Conservation (phyloP, 2,797 vertebrate genomes). For the Novumbra hubbsi region DNA sequence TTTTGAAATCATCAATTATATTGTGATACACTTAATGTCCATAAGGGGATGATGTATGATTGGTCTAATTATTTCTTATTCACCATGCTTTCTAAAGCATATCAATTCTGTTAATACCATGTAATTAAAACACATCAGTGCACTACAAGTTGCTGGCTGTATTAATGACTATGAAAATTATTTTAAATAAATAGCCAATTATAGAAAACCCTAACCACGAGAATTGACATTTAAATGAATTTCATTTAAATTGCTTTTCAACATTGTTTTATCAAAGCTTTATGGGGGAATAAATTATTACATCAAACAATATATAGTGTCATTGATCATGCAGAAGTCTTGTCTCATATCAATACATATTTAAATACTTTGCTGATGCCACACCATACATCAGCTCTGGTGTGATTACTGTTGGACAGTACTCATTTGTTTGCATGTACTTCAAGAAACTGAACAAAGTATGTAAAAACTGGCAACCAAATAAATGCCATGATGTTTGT, state of each 20-base stretch:
- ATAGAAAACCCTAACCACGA: slow-evolving; percentile 99
- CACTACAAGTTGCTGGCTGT: slow-evolving; percentile 99
- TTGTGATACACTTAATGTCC: slow-evolving; percentile 85
- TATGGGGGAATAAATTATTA: slow-evolving; percentile 99
- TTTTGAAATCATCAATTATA: slow-evolving; percentile 84
- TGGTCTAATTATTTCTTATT: slow-evolving; percentile 99
- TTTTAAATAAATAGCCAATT: slow-evolving; percentile 99
- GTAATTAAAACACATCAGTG: slow-evolving; percentile 99
- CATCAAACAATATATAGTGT: slow-evolving; percentile 97
- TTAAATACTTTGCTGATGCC: slow-evolving; percentile 70
- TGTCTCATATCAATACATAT: slow-evolving; percentile 78
- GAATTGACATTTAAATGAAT: slow-evolving; percentile 99
- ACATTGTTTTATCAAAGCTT: slow-evolving; percentile 99
- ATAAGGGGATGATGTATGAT: slow-evolving; percentile 99
- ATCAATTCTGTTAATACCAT: slow-evolving; percentile 99
- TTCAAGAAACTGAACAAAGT: slow-evolving; percentile 40
- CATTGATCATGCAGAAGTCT: slow-evolving; percentile 94
- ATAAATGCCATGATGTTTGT: neutral
- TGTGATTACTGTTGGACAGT: slow-evolving; percentile 74
- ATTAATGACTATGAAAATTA: slow-evolving; percentile 99
- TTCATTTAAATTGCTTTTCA: slow-evolving; percentile 99
- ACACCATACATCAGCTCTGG: slow-evolving; percentile 68
- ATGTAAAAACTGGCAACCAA: slow-evolving; percentile 25
- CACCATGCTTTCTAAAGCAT: slow-evolving; percentile 99
- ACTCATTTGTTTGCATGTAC: slow-evolving; percentile 71